Base-by-base conservation (phyloP, 2,797 vertebrate genomes). In the Takifugu rubripes region DNA sequence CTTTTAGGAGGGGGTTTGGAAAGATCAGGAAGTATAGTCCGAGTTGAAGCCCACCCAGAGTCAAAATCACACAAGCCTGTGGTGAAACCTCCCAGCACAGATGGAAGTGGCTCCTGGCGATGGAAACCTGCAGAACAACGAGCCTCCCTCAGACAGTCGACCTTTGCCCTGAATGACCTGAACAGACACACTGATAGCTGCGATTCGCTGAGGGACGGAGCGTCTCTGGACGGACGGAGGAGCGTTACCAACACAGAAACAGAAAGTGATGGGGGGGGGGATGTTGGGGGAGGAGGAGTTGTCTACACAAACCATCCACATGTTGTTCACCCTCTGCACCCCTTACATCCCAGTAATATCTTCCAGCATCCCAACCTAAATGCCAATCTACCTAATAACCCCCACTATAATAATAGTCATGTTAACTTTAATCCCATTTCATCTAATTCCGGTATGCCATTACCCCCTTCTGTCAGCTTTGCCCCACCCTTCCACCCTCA, bases 41-140 rank as follows among this genome's bases (percentile, higher is more conserved):
- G 94, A 45, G 94, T 97, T 42, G 95, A 97, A 56, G 95, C 95
- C 61, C 95, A 96, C 66, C 95, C 94, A 0, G 94, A 96, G 85
- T 93, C 93, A 68, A 76, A 78, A 50, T 25, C 59, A 3, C 90
- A 91, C 77, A 91, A 92, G 73, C 94, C 94, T 1, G 78, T 95
- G 62, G 94, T 97, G 49, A 94, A 92, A 79, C 94, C 95, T 67
- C 94, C 94, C 0, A 94, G 90, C 68, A 94, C 91, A 0, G 96
- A 97, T 49, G 95, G 94, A 43, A 95, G 93, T 1, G 94, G 95
- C 56, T 97, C 96, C 5, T 98, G 96, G 96, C 91, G 96, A 54
- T 98, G 96, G 96, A 96, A 95, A 69, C 93, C 94, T 3, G 92
- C 92, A 0, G 94, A 97, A 9, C 86, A 82, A 49, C 93, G 94